phyloP scores from a whole-genome alignment of 2,113 vertebrate genomes.

The Anser brachyrhynchus region DNA sequence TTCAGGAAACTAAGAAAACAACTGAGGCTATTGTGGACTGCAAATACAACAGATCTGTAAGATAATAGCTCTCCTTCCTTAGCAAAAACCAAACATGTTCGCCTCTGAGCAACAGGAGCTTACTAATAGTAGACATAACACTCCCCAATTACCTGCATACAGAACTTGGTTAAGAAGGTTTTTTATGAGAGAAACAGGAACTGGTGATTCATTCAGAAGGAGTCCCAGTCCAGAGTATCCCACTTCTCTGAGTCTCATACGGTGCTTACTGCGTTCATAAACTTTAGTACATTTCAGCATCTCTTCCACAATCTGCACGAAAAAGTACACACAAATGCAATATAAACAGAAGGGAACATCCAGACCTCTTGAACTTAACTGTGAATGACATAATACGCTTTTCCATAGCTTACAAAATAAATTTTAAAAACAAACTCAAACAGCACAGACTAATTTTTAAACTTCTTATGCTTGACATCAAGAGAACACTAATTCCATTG shows the following conservation, averaged over 20 bases:
- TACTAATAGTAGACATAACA: not conserved
- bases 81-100: not conserved
- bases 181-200: conserved; percentile 87
- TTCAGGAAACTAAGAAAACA: not conserved
- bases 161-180: conserved; percentile 93
- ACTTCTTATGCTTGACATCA: not conserved
- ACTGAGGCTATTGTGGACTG: not conserved
- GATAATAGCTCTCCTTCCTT: not conserved
- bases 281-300: conserved; percentile 97
- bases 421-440: not conserved
- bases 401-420: not conserved
- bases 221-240: conserved; percentile 92
- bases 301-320: conserved; percentile 87
- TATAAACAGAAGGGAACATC: not conserved
- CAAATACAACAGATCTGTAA: not conserved
- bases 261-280: conserved; percentile 94
- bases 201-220: conserved; percentile 86
- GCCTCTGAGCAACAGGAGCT: not conserved
- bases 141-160: conserved; percentile 81
- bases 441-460: not conserved
- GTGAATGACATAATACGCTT: not conserved
- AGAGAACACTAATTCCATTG: not conserved
- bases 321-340: not conserved
- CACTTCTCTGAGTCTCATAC: conserved; percentile 90
- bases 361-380: not conserved